These are phyloP conservation scores for Phenganax stokvisi DNA, from an alignment of 92 coral and sea anemone genomes.

Conservation along the genomic window DNA sequence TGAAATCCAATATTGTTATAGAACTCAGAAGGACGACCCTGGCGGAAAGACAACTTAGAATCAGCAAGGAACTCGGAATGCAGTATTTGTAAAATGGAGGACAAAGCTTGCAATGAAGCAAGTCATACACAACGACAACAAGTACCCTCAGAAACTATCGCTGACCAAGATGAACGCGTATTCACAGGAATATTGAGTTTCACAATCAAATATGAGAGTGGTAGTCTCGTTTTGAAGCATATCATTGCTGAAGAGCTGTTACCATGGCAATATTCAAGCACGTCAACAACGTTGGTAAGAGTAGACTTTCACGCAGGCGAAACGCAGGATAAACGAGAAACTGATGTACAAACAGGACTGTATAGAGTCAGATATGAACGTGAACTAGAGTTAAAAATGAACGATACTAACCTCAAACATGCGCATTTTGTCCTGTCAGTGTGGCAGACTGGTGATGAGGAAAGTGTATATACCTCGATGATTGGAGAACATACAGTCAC, in stretches of 20 bases:
- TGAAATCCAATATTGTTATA: neutral
- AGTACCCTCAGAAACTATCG: neutral
- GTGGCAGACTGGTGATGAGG: slow-evolving; percentile 1
- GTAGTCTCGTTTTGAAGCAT: neutral
- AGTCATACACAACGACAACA: neutral
- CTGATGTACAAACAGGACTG: slow-evolving; percentile 13
- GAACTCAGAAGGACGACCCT: slow-evolving; percentile 7
- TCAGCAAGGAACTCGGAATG: slow-evolving; percentile 15
- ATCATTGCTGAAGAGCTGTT: slow-evolving; percentile 20
- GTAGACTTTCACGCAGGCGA: neutral
- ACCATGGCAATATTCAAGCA: slow-evolving; percentile 25
- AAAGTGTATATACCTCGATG: neutral
- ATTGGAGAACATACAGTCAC: slow-evolving; percentile 23
- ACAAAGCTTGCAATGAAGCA: neutral
- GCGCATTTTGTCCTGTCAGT: slow-evolving; percentile 14
- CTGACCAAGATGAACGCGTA: slow-evolving; percentile 12
- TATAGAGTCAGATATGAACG: slow-evolving; percentile 19
- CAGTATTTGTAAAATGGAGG: slow-evolving; percentile 21
- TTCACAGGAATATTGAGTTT: slow-evolving; percentile 29
- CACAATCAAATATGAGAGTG: neutral
- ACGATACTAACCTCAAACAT: slow-evolving; percentile 4
- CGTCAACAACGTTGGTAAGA: neutral
- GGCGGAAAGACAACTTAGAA: slow-evolving; percentile 3
- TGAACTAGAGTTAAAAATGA: slow-evolving; percentile 9
- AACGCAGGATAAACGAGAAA: neutral